phyloP scores from a whole-genome alignment of 2,888 invertebrate genomes.

The Leptinotarsa juncta region DNA sequence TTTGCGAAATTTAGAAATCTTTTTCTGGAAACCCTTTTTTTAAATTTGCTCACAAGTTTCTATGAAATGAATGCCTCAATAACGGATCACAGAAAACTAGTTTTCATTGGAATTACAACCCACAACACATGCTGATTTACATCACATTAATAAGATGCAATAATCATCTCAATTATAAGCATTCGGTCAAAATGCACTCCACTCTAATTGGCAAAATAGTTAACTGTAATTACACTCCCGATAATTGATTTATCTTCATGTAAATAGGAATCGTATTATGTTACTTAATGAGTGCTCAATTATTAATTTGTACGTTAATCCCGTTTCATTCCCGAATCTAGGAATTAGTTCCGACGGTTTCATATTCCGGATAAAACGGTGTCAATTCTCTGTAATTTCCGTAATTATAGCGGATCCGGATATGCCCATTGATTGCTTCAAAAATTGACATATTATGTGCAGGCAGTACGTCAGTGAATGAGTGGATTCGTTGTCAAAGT shows the following conservation, averaged over 20 bases:
- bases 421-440: constrained; percentile 3
- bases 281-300: constrained; percentile 37
- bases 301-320: constrained; percentile 30
- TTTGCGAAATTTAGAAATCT: no score
- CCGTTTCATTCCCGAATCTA: constrained; percentile 22
- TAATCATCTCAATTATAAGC: constrained; percentile 17
- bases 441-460: background rate
- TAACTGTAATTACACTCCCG: constrained; percentile 22
- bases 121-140: no score
- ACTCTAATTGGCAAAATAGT: constrained; percentile 27
- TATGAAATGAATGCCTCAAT: no score
- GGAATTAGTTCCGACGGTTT: constrained; percentile 15
- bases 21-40: no score
- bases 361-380: constrained; percentile 15
- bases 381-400: constrained; percentile 16
- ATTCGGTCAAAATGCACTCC: background rate
- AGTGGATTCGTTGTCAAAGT: background rate
- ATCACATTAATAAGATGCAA: constrained; percentile 16
- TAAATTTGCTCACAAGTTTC: no score
- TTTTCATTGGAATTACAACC: no score
- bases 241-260: constrained; percentile 37
- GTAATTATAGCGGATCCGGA: constrained; percentile 3
- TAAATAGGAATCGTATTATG: constrained; percentile 27
- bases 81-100: no score
- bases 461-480: background rate